phyloP scores from a whole-genome alignment of 2,113 vertebrate genomes.

The Amblyopsis rosae region DNA sequence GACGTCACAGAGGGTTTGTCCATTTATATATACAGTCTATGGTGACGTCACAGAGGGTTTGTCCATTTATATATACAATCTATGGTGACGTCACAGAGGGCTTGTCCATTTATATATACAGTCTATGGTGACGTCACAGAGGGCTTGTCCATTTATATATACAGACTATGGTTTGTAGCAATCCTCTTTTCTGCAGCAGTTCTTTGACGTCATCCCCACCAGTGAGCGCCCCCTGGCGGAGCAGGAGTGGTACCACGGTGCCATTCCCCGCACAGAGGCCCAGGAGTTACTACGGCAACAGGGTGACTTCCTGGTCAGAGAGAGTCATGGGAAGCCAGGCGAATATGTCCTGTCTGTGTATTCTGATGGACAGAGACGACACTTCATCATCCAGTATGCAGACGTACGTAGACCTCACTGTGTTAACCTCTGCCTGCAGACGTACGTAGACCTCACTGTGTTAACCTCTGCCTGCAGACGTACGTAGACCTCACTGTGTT shows the following conservation, averaged over 20 bases:
- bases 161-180: not conserved
- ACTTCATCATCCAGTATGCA: constrained; percentile 98
- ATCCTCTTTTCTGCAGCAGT: constrained; percentile 68
- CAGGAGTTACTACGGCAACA: constrained; percentile 94
- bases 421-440: constrained; percentile 72
- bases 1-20: no score
- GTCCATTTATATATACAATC: no score
- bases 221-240: constrained; percentile 90
- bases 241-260: constrained; percentile 98
- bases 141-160: no score
- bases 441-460: constrained; percentile 68
- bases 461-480: not conserved
- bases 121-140: no score
- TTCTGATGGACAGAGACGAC: constrained; percentile 91
- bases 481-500: not conserved
- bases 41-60: no score
- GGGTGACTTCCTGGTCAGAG: constrained; percentile 96
- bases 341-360: constrained; percentile 99
- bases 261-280: constrained; percentile 93
- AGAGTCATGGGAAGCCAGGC: constrained; percentile 97
- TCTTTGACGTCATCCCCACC: constrained; percentile 87
- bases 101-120: no score
- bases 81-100: no score
- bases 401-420: constrained; percentile 78
- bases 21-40: no score